These are phyloP conservation scores for Bungarus multicinctus DNA, from an alignment of 2,113 vertebrate genomes.

Conservation along the genomic window DNA sequence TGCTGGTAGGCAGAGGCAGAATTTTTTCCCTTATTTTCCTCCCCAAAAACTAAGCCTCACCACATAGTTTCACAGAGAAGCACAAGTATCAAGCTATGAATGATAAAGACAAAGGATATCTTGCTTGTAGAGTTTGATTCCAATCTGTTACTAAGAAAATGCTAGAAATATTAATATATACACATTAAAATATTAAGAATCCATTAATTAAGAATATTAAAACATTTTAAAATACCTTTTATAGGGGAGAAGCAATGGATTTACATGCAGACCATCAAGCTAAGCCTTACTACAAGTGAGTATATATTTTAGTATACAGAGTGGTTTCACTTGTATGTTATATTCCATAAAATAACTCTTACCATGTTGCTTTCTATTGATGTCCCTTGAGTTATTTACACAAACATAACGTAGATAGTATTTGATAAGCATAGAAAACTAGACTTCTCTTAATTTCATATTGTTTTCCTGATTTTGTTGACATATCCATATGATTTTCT, in stretches of 20 bases:
- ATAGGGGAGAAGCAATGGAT: conserved; percentile 88
- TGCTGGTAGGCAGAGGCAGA: too few relatives aligned
- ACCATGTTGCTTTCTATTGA: background rate
- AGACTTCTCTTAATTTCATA: background rate
- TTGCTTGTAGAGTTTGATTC: background rate
- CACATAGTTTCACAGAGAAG: too few relatives aligned
- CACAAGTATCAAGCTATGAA: background rate
- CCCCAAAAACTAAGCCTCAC: too few relatives aligned
- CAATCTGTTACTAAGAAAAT: background rate
- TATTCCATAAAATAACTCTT: background rate
- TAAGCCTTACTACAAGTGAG: conserved; percentile 89
- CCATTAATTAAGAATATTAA: background rate
- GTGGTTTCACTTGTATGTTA: background rate
- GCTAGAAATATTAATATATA: background rate
- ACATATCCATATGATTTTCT: background rate
- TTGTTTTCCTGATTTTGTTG: background rate
- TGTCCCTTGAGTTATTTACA: background rate
- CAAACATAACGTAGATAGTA: background rate
- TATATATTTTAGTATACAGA: conserved; percentile 42
- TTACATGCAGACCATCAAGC: conserved; percentile 87
- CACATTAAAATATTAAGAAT: background rate
- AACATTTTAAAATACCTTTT: conserved; percentile 55
- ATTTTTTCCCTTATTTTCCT: too few relatives aligned
- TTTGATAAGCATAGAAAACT: background rate
- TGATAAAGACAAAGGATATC: background rate